Evolutionary conservation across 2,888 invertebrate species (phyloP).

Genomic region (Trissoscelio sp.): DNA sequence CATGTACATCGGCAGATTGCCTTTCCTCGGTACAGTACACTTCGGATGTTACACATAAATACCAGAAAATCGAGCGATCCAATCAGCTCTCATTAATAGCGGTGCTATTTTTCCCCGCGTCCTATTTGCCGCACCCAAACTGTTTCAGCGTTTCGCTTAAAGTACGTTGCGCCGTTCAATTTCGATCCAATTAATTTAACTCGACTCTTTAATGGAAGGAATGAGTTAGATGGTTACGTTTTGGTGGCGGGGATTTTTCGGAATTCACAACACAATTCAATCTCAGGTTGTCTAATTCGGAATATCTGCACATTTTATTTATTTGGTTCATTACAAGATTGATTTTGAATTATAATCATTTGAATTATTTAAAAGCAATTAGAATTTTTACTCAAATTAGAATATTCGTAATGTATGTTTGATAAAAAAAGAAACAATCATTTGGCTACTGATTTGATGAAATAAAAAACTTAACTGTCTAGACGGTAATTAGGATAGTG

Average conservation of each 20-base stretch:
- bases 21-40: constrained; percentile 47
- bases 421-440: too few relatives aligned
- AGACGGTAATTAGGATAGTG: too few relatives aligned
- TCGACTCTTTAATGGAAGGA: constrained; percentile 8
- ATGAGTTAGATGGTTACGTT: constrained; percentile 2
- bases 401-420: too few relatives aligned
- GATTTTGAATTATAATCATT: too few relatives aligned
- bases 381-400: too few relatives aligned
- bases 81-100: constrained; percentile 61
- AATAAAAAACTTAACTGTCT: too few relatives aligned
- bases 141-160: constrained; percentile 39
- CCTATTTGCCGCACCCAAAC: constrained; percentile 31
- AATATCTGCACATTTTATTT: too few relatives aligned
- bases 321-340: too few relatives aligned
- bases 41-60: constrained; percentile 59
- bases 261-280: too few relatives aligned
- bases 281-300: too few relatives aligned
- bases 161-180: constrained; percentile 34
- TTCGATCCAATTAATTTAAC: constrained; percentile 51
- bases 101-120: constrained; percentile 40
- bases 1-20: constrained; percentile 24
- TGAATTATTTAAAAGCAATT: too few relatives aligned
- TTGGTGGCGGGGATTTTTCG: background rate
- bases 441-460: too few relatives aligned
- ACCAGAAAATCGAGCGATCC: constrained; percentile 57